These are phyloP conservation scores for Orchesella cincta DNA, from an alignment of 1,140 invertebrate genomes.

Conservation along the genomic window DNA sequence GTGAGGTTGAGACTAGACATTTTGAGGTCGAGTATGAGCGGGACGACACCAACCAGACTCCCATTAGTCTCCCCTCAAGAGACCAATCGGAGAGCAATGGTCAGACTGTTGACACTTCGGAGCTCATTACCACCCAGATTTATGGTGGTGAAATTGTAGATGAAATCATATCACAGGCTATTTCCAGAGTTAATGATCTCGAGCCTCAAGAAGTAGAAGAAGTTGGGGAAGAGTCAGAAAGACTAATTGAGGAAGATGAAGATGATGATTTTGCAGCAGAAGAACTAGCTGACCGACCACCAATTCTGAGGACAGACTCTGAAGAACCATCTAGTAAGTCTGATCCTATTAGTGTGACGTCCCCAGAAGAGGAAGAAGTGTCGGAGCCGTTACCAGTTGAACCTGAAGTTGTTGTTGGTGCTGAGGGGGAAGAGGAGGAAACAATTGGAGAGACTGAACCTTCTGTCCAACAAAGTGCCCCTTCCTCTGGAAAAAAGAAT, in stretches of 20 bases:
- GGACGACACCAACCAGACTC: not conserved
- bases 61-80: conserved; percentile 25
- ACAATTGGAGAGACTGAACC: conserved; percentile 21
- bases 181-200: conserved; percentile 33
- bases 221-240: not conserved
- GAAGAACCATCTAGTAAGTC: conserved; percentile 20
- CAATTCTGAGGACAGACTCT: not conserved
- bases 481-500: conserved; percentile 33
- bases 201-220: not conserved
- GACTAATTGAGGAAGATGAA: conserved; percentile 19
- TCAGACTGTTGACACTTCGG: not conserved
- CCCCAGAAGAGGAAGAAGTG: conserved; percentile 1
- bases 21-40: conserved; percentile 22
- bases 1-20: conserved; percentile 4
- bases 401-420: not conserved
- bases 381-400: not conserved
- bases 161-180: conserved; percentile 43
- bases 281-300: not conserved
- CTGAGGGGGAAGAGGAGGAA: not conserved
- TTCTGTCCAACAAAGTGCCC: not conserved
- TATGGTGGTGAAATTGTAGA: conserved; percentile 36
- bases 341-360: not conserved
- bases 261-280: not conserved
- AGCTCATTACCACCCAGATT: not conserved
- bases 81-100: conserved; percentile 4